These are phyloP conservation scores for Okapia johnstoni DNA, from an alignment of 2,113 vertebrate genomes.

Conservation along the genomic window DNA sequence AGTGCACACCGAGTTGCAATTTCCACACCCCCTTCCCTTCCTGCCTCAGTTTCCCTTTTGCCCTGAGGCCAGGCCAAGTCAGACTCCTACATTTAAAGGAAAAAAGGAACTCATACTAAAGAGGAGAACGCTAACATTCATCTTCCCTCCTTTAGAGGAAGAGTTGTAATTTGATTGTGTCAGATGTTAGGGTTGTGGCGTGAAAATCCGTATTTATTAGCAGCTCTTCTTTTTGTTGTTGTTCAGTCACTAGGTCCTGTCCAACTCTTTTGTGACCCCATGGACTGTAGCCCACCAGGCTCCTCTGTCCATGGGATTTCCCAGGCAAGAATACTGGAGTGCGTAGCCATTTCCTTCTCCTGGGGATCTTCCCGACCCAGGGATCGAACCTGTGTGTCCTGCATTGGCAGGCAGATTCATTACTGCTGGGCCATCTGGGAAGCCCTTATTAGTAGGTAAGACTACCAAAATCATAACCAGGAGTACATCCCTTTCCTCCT, in stretches of 20 bases:
- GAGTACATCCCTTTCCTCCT: neutral
- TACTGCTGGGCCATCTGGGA: neutral
- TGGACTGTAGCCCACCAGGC: neutral
- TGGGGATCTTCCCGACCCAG: neutral
- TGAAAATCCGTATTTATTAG: neutral
- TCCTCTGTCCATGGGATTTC: neutral
- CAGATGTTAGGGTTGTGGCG: neutral
- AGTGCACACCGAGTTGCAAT: neutral
- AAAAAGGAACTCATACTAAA: neutral
- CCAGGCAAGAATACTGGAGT: neutral
- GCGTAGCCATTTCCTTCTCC: neutral
- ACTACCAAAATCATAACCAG: neutral
- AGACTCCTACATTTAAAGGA: neutral
- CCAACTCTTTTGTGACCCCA: neutral
- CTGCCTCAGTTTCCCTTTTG: neutral
- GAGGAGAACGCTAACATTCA: neutral
- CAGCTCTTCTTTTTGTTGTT: neutral
- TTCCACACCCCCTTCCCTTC: no score
- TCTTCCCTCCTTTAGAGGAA: neutral
- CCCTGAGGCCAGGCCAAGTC: neutral
- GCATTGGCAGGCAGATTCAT: neutral
- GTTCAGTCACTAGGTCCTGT: neutral
- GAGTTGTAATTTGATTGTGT: neutral
- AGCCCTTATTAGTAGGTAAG: neutral
- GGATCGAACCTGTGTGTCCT: neutral